Evolutionary conservation across 2,113 vertebrate genomes (phyloP).

Genomic region (Rhombomys opimus): DNA sequence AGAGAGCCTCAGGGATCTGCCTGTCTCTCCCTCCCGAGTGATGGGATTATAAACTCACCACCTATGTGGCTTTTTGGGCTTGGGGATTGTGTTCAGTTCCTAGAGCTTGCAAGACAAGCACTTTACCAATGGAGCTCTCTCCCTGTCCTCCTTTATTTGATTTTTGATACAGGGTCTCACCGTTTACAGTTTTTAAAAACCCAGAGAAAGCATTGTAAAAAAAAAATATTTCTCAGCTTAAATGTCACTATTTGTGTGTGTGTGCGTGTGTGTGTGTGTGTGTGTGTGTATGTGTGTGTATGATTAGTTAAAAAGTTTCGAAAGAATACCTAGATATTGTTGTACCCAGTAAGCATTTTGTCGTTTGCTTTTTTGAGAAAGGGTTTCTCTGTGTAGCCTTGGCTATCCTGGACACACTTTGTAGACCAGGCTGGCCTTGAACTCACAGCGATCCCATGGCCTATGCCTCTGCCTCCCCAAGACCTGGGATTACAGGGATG

Average conservation of each 20-base stretch:
- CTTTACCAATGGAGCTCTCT: neutral
- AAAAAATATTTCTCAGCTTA: slow-evolving; percentile 5
- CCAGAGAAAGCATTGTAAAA: neutral
- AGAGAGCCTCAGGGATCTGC: neutral
- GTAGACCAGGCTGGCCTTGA: no score
- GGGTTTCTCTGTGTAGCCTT: no score
- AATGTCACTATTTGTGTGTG: slow-evolving; percentile 12
- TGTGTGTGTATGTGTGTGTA: slow-evolving; percentile 3
- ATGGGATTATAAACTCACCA: neutral
- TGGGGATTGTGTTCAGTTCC: neutral
- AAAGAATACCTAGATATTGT: neutral
- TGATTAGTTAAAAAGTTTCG: neutral
- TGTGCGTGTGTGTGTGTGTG: slow-evolving; percentile 14
- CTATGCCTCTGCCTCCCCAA: no score
- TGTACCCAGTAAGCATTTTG: neutral
- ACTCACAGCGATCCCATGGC: no score
- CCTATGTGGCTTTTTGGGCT: neutral
- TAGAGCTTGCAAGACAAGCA: neutral
- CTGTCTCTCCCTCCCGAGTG: neutral
- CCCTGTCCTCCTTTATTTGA: neutral
- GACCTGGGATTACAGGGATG: no score
- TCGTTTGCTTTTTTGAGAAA: no score
- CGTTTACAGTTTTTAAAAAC: neutral
- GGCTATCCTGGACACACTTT: no score
- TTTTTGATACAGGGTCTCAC: neutral